A percentile compares a stretch with the other conserved stretches of the same genome.
These are phyloP conservation scores for Notarius quadriscutis DNA, from an alignment of 2,113 vertebrate genomes.

Conservation along the genomic window DNA sequence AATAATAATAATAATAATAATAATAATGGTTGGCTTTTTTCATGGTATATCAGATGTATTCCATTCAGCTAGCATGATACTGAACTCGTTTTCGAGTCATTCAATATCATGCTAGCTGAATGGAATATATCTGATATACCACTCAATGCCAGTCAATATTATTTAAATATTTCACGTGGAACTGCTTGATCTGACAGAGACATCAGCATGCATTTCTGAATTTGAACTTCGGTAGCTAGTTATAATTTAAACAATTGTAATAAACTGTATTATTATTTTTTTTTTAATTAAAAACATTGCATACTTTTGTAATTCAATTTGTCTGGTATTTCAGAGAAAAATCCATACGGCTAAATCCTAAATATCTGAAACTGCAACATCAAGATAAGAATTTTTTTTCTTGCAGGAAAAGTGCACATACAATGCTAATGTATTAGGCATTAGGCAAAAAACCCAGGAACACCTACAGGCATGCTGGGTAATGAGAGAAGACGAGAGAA, in stretches of 20 bases:
- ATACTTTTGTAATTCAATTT: background rate
- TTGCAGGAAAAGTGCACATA: conserved; percentile 12
- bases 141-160: no score
- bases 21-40: no score
- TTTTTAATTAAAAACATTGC: background rate
- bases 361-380: background rate
- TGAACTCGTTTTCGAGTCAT: no score
- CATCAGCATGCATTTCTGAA: background rate
- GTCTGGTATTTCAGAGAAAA: background rate
- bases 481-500: conserved; percentile 28
- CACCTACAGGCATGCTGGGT: conserved; percentile 35
- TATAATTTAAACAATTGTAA: background rate
- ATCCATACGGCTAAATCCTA: background rate
- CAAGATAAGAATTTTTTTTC: background rate
- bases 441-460: conserved; percentile 4
- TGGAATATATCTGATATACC: no score
- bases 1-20: no score
- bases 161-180: no score
- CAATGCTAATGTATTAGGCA: conserved; percentile 24
- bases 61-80: no score
- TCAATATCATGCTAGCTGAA: no score
- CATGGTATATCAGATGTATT: no score
- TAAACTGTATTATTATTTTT: background rate
- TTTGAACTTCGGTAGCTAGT: background rate
- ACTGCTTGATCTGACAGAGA: background rate